Conservation (phyloP, 2,797 vertebrate genomes). For the Halcyon leucocephala region DNA sequence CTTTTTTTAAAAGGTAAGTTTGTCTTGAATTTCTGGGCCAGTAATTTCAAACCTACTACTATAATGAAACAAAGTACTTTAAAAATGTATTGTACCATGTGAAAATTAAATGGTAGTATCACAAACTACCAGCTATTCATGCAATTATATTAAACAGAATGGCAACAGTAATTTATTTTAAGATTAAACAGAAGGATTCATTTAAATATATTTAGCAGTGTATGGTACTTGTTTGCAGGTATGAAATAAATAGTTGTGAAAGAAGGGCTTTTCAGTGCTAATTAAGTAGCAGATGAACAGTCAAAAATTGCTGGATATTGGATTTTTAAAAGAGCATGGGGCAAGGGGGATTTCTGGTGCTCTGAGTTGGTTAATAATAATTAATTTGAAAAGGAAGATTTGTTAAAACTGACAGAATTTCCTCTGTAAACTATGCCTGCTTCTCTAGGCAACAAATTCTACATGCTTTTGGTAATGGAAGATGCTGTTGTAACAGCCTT, state of each 20-base stretch:
- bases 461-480: slow-evolving; percentile 55
- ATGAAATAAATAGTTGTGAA: neutral
- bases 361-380: neutral
- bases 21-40: neutral
- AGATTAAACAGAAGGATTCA: neutral
- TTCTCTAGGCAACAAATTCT: slow-evolving; percentile 65
- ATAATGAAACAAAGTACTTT: neutral
- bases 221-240: neutral
- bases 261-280: neutral
- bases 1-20: neutral
- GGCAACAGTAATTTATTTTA: neutral
- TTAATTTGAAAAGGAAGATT: neutral
- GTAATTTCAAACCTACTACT: neutral
- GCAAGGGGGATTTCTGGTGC: neutral
- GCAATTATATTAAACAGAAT: neutral
- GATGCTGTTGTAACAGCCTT: slow-evolving; percentile 57
- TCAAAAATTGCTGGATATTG: neutral
- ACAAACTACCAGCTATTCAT: neutral
- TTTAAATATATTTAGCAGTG: neutral
- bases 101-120: neutral
- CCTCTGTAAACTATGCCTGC: slow-evolving; percentile 15
- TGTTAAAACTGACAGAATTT: slow-evolving; percentile 26
- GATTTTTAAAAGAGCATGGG: neutral
- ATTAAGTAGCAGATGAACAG: neutral
- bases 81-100: neutral